Base-by-base conservation (phyloP, 2,113 vertebrate genomes). In the Elachura formosa region DNA sequence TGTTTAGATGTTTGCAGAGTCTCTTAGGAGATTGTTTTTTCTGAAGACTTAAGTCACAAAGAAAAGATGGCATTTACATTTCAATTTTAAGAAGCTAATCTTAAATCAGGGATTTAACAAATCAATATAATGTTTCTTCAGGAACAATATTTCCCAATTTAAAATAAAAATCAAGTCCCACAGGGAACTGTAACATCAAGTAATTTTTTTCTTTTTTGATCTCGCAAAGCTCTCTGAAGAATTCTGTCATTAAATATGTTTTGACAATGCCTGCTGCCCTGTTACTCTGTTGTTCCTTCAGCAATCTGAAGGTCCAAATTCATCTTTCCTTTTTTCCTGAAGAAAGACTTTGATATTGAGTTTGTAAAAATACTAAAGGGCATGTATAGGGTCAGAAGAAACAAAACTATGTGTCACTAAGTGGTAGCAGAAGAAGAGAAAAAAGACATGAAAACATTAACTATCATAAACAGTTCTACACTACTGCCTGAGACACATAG, bases 131-230 rank as follows among this genome's bases (percentile, higher is more conserved):
- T 68, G 22, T 51, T 90, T 56, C 75, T 87, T 86, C 34, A 73
- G 72, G 38, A 96, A 55, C 49, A 81, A 6, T 77, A 54, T 76
- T 93, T 89, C 23, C 49, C 63, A 43, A 78, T 93, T 85, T 84
- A 84, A 96, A 91, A 83, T 24, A 69, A 90, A 95, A 93, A 56
- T 66, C 40, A 84, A 81, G 46, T 94, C 52, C 73, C 68, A 82
- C 19, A 46, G 41, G n/a, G 49, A 76, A 72, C 34, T 56, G 46
- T 56, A 90, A 82, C 79, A 85, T 88, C 73, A 94, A 93, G 59
- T 59, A 62, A 41, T 58, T 81, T 67, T 46, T 84, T 74, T 55
- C 25, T 76, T 68, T 49, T 93, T 93, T 82, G 23, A 87, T 96
- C 81, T 83, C 26, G 21, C 24, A 84, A 86, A 56, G 54, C 8